Percentiles rank a stretch among this genome's conserved stretches.
Conservation (phyloP, 1,140 invertebrate genomes). For the Rhopalosiphum padi region DNA sequence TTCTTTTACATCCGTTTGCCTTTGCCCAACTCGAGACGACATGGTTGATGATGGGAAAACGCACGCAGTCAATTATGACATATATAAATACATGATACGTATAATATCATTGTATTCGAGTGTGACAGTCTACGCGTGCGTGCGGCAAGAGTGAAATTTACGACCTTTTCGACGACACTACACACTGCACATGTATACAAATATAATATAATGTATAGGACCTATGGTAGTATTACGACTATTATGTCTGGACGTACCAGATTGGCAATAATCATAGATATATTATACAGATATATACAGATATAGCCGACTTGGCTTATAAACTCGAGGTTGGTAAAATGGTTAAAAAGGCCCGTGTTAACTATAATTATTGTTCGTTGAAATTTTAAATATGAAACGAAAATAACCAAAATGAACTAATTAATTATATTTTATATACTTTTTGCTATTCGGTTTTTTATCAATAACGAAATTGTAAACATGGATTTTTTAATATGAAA, state of each 20-base stretch:
- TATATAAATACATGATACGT: neutral
- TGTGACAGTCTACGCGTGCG: neutral
- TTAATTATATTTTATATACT: neutral
- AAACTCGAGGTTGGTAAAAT: too few relatives aligned
- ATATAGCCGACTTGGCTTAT: too few relatives aligned
- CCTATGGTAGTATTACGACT: neutral
- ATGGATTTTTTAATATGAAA: neutral
- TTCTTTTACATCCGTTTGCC: conserved; percentile 18
- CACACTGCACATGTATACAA: neutral
- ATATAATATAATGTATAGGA: neutral
- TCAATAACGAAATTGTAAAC: neutral
- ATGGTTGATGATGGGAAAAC: conserved; percentile 1
- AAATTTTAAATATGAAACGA: neutral
- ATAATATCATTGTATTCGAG: neutral
- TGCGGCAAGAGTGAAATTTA: neutral
- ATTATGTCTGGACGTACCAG: neutral
- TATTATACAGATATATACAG: too few relatives aligned
- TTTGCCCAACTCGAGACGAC: neutral
- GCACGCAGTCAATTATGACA: neutral
- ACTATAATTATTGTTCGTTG: neutral
- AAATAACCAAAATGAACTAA: neutral
- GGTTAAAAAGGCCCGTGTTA: neutral
- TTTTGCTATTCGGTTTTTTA: neutral
- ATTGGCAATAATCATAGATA: neutral
- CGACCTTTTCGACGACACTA: too few relatives aligned